phyloP scores from a whole-genome alignment of 1,140 invertebrate genomes.

The Cydia amplana region DNA sequence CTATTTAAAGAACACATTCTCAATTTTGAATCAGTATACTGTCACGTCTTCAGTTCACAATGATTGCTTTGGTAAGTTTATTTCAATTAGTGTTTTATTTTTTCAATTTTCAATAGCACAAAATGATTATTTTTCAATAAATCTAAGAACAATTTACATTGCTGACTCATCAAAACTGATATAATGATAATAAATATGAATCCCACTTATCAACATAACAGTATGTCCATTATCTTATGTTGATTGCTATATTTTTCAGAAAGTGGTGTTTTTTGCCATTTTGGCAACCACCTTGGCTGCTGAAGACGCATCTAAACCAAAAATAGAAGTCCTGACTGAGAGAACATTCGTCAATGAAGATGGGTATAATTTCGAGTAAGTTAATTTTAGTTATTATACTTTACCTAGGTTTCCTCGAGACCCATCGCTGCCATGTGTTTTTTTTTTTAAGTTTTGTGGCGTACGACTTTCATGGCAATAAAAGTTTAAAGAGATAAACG shows the following conservation, averaged over 20 bases:
- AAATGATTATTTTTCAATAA: not conserved
- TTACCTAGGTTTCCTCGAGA: too few relatives aligned
- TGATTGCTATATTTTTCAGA: conserved; percentile 42
- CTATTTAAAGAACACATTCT: conserved; percentile 62
- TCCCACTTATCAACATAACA: too few relatives aligned
- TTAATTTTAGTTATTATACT: conserved; percentile 23
- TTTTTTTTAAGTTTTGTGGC: too few relatives aligned
- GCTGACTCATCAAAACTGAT: conserved; percentile 5
- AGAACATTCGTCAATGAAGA: conserved; percentile 52
- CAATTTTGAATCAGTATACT: conserved; percentile 49
- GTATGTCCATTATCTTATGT: too few relatives aligned
- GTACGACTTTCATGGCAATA: not conserved
- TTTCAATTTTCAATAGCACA: not conserved
- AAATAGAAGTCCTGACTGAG: conserved; percentile 61
- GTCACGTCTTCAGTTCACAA: conserved; percentile 37
- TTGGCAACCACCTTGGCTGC: conserved; percentile 39
- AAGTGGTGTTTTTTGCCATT: conserved; percentile 49
- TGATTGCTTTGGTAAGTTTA: conserved; percentile 57
- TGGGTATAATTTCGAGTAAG: conserved; percentile 71
- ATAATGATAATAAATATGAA: not conserved
- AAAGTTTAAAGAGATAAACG: too few relatives aligned
- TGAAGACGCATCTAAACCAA: conserved; percentile 43
- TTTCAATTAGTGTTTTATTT: not conserved
- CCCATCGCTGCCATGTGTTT: too few relatives aligned
- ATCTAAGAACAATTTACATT: not conserved